phyloP scores from a whole-genome alignment of 1,140 invertebrate genomes.

The Schlechtendalia chinensis region DNA sequence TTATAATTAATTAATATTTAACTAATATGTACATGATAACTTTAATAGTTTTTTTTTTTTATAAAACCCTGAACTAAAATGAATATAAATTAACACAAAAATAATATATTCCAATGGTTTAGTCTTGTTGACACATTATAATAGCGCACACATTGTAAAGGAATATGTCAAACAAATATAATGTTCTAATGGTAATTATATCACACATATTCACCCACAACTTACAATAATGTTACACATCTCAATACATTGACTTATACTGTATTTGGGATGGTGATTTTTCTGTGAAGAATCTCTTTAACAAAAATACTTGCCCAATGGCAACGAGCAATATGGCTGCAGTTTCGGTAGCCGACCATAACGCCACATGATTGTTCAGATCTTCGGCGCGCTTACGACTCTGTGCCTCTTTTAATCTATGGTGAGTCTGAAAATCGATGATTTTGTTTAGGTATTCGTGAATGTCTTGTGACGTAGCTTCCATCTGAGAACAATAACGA shows the following conservation, averaged over 20 bases:
- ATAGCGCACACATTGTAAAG: neutral
- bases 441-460: constrained; percentile 84
- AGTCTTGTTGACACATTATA: constrained; percentile 3
- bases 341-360: constrained; percentile 90
- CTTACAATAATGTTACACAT: neutral
- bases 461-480: constrained; percentile 82
- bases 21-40: constrained; percentile 29
- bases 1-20: neutral
- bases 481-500: constrained; percentile 68
- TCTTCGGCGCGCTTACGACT: constrained; percentile 92
- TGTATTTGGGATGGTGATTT: constrained; percentile 61
- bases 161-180: neutral
- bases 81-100: constrained; percentile 6
- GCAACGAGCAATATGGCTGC: constrained; percentile 78
- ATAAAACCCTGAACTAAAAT: neutral
- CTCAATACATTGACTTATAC: constrained; percentile 44
- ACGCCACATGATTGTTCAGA: constrained; percentile 87
- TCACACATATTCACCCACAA: neutral
- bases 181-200: constrained; percentile 13
- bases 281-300: constrained; percentile 95
- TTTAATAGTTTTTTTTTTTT: neutral
- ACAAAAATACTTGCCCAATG: constrained; percentile 84
- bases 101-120: neutral
- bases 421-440: constrained; percentile 94
- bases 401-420: constrained; percentile 89